phyloP scores from a whole-genome alignment of 2,888 invertebrate genomes.

The Malthinus flaveolus region DNA sequence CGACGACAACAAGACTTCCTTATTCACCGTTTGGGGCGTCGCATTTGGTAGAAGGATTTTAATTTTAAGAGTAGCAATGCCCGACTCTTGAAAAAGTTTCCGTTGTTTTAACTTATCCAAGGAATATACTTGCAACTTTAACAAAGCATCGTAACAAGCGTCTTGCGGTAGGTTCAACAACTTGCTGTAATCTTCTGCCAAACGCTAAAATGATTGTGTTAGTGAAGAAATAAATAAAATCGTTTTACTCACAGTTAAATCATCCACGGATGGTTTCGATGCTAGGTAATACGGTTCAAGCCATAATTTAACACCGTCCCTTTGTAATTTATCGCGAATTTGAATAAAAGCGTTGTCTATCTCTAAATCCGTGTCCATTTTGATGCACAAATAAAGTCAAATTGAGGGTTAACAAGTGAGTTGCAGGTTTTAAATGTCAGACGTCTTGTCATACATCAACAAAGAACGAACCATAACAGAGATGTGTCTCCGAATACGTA shows the following conservation, averaged over 20 bases:
- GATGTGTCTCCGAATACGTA: too few relatives aligned
- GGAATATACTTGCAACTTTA: slow-evolving; percentile 69
- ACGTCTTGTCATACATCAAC: too few relatives aligned
- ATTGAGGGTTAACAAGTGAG: background rate
- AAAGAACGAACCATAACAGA: too few relatives aligned
- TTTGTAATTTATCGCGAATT: slow-evolving; percentile 68
- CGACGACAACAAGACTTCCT: slow-evolving; percentile 61
- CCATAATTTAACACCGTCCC: slow-evolving; percentile 75
- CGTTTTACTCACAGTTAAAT: slow-evolving; percentile 55
- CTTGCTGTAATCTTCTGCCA: slow-evolving; percentile 64
- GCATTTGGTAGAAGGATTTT: slow-evolving; percentile 63
- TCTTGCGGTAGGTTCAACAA: slow-evolving; percentile 59
- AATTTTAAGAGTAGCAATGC: slow-evolving; percentile 73
- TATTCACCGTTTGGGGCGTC: slow-evolving; percentile 56
- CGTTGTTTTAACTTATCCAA: slow-evolving; percentile 72
- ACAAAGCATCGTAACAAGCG: slow-evolving; percentile 60
- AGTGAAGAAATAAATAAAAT: slow-evolving; percentile 23
- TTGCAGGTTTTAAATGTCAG: too few relatives aligned
- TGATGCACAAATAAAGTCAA: background rate
- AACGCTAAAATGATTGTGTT: slow-evolving; percentile 56
- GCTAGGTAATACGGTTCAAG: slow-evolving; percentile 68
- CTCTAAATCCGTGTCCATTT: slow-evolving; percentile 40
- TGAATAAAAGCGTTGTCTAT: slow-evolving; percentile 67
- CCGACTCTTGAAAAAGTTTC: slow-evolving; percentile 69
- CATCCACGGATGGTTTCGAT: slow-evolving; percentile 53